phyloP scores from a whole-genome alignment of 2,113 vertebrate genomes.

The Callipepla squamata region DNA sequence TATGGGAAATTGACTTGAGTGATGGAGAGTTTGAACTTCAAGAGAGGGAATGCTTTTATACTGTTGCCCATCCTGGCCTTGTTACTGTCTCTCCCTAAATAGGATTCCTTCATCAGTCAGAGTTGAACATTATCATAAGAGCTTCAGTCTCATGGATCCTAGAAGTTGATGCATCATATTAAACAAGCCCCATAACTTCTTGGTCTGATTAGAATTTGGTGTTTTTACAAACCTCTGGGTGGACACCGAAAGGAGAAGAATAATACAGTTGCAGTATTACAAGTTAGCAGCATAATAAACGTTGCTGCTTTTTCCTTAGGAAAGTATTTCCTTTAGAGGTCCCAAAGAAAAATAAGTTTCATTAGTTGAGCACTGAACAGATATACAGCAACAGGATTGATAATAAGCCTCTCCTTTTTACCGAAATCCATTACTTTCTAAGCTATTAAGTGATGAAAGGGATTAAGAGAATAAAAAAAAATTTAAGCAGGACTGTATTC shows the following conservation, averaged over 20 bases:
- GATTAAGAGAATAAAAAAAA: conserved; percentile 76
- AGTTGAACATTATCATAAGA: background rate
- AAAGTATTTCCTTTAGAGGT: conserved; percentile 67
- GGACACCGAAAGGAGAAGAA: conserved; percentile 33
- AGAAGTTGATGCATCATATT: background rate
- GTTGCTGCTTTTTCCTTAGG: background rate
- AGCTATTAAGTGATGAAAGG: conserved; percentile 82
- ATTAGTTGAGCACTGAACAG: conserved; percentile 57
- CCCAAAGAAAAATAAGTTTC: conserved; percentile 73
- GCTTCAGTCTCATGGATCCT: background rate
- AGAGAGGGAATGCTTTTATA: background rate
- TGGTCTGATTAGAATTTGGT: background rate
- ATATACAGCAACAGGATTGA: conserved; percentile 72
- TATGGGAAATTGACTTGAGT: background rate
- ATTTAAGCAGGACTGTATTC: conserved; percentile 71
- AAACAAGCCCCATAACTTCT: background rate
- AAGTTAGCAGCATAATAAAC: conserved; percentile 10
- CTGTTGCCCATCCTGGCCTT: background rate
- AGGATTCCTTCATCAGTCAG: background rate
- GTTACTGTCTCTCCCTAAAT: conserved; percentile 15
- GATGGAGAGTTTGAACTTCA: background rate
- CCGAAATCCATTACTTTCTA: conserved; percentile 78
- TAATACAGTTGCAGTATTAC: conserved; percentile 12
- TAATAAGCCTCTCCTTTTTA: conserved; percentile 74
- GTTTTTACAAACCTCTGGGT: background rate